phyloP scores from a whole-genome alignment of 2,888 invertebrate species.

The Diarsia dahlii region DNA sequence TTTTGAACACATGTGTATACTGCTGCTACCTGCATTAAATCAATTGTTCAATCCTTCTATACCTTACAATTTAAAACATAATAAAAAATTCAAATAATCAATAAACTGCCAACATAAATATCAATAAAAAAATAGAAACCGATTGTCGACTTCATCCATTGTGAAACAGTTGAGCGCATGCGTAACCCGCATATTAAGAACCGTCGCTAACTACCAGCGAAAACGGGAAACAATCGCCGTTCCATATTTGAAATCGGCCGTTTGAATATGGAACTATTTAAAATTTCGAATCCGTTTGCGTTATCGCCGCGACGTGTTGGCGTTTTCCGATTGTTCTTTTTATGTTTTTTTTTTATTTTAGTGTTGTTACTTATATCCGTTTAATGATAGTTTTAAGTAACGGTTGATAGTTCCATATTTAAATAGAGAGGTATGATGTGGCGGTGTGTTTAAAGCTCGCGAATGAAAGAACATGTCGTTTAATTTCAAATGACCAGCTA shows the following conservation, averaged over 20 bases:
- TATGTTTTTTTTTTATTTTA: conserved; percentile 63
- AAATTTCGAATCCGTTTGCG: conserved; percentile 90
- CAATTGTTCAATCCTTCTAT: conserved; percentile 39
- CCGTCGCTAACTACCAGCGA: conserved; percentile 85
- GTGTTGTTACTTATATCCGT: conserved; percentile 73
- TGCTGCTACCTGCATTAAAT: conserved; percentile 39
- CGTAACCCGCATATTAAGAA: conserved; percentile 90
- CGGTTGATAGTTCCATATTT: conserved; percentile 64
- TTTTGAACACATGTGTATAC: conserved; percentile 22
- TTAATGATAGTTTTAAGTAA: conserved; percentile 68
- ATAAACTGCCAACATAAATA: conserved; percentile 63
- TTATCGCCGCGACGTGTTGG: conserved; percentile 89
- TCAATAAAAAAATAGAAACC: conserved; percentile 79
- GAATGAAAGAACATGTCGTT: conserved; percentile 59
- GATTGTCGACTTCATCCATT: conserved; percentile 83
- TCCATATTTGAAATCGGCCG: conserved; percentile 88
- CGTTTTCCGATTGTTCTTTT: conserved; percentile 88
- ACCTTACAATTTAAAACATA: conserved; percentile 43
- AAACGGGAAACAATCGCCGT: conserved; percentile 89
- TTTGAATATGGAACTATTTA: conserved; percentile 90
- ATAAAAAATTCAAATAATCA: conserved; percentile 54
- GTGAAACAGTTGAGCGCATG: conserved; percentile 87
- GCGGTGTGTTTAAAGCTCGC: conserved; percentile 59
- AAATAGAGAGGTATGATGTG: conserved; percentile 64
- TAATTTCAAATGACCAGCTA: conserved; percentile 55